Evolutionary conservation across 2,797 vertebrate species (phyloP).

Genomic region (Poecilia velifera): DNA sequence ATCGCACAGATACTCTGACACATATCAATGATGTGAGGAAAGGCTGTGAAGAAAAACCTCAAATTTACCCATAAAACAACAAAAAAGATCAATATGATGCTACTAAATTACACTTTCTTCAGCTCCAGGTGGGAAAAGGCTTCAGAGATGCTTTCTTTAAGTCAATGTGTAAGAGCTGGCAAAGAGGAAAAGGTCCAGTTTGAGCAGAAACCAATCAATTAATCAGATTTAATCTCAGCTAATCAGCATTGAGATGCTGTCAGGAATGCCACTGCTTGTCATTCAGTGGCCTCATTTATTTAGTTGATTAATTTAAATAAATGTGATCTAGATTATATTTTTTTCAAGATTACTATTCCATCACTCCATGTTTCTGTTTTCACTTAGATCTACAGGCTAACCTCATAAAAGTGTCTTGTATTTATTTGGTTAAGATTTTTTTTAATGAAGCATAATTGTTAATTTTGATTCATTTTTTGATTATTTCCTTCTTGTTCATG

Average conservation of each 20-base stretch:
- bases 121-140: background rate
- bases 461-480: too few relatives aligned
- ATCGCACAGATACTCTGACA: background rate
- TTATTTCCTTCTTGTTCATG: too few relatives aligned
- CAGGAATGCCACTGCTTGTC: background rate
- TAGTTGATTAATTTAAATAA: background rate
- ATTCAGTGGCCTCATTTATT: background rate
- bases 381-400: too few relatives aligned
- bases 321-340: too few relatives aligned
- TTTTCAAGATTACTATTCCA: too few relatives aligned
- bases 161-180: constrained; percentile 18
- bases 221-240: constrained; percentile 5
- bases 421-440: too few relatives aligned
- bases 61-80: constrained; percentile 25
- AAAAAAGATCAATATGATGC: constrained; percentile 25
- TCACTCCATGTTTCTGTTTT: too few relatives aligned
- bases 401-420: too few relatives aligned
- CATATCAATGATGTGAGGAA: constrained; percentile 18
- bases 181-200: constrained; percentile 13
- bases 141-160: constrained; percentile 27
- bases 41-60: constrained; percentile 16
- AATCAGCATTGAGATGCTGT: background rate
- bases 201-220: constrained; percentile 21
- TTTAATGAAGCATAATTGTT: too few relatives aligned
- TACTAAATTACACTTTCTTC: constrained; percentile 1